Conservation (phyloP, 2,888 invertebrate species). For the Limnephilus lunatus region DNA sequence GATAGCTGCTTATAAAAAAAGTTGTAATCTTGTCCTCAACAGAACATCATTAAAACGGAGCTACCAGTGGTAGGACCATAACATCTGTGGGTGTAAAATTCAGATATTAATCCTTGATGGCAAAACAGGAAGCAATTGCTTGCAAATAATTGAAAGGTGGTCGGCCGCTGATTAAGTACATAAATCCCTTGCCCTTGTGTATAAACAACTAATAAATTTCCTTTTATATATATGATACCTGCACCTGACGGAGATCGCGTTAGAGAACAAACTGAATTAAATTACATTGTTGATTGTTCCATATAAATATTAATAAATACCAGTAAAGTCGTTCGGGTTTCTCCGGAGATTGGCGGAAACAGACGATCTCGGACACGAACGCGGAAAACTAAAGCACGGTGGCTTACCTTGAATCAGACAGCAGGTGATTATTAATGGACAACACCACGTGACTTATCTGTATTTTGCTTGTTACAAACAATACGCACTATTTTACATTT, state of each 20-base stretch:
- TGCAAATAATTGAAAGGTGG: not conserved
- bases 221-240: not conserved
- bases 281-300: not conserved
- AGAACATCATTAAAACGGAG: no score
- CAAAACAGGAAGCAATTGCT: not conserved
- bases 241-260: not conserved
- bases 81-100: not conserved
- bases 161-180: not conserved
- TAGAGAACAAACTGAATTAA: not conserved
- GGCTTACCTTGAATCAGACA: conserved; percentile 56
- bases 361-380: conserved; percentile 51
- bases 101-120: not conserved
- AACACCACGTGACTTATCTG: not conserved
- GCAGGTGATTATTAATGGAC: not conserved
- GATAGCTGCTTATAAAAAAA: no score
- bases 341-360: conserved; percentile 23
- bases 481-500: not conserved
- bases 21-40: no score
- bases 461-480: not conserved
- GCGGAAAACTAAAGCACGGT: conserved; percentile 52
- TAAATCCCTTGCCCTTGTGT: not conserved
- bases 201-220: not conserved
- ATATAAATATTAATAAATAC: not conserved
- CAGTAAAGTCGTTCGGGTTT: not conserved
- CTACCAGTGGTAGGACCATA: no score